Conservation (phyloP, 2,113 vertebrate genomes). For the Chloroceryle aenea region DNA sequence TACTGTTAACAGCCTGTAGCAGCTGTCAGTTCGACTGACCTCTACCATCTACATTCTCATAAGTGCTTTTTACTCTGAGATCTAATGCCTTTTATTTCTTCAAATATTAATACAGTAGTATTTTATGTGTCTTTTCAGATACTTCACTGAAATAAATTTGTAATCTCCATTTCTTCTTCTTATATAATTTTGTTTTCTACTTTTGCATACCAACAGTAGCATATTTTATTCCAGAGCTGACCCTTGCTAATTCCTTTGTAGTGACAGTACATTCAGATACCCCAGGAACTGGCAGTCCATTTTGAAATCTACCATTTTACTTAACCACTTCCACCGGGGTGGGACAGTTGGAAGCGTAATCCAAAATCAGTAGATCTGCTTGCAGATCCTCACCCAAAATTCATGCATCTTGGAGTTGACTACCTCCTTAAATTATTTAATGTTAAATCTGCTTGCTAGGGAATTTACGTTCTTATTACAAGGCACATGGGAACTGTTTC, state of each 20-base stretch:
- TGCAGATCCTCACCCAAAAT: not conserved
- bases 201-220: not conserved
- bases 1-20: not conserved
- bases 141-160: not conserved
- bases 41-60: not conserved
- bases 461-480: not conserved
- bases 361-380: not conserved
- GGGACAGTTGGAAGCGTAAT: not conserved
- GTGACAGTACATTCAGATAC: not conserved
- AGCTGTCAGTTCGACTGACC: not conserved
- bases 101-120: not conserved
- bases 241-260: not conserved
- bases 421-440: not conserved
- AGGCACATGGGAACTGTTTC: not conserved
- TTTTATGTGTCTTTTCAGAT: not conserved
- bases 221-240: not conserved
- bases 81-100: not conserved
- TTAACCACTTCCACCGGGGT: not conserved
- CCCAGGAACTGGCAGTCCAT: not conserved
- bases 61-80: not conserved
- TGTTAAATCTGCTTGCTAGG: not conserved
- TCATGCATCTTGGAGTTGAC: not conserved
- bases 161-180: not conserved
- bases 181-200: not conserved
- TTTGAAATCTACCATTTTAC: not conserved